Evolutionary conservation across 2,113 vertebrate species (phyloP), one percentile per base, ranked within the genome.

Genomic region (Microtus ochrogaster): DNA sequence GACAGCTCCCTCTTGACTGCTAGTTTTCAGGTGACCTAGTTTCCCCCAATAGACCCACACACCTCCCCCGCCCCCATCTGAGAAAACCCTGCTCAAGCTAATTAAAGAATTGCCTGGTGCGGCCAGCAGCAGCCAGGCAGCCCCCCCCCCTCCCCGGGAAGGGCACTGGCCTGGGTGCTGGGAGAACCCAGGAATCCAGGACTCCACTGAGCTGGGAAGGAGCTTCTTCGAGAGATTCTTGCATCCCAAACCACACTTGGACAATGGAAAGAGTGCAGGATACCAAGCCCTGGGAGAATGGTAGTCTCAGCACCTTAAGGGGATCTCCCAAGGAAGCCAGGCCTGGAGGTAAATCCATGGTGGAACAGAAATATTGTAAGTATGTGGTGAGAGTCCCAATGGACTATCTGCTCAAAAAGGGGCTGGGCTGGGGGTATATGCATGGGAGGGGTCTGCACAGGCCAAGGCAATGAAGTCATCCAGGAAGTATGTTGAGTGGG

Each of bases 1-100:
- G 96, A 97, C 97, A 97, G 97, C 95, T 98, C 97, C 97, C 97
- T 97, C 91, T 88, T 96, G 97, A 85, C 96, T 97, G 84, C 96
- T 89, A 89, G 96, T 92, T 98, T 98, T 92, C 95, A 92, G 58
- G 87, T 94, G 96, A 96, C 97, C 97, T 95, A 94, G n/a, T 97
- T 98, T 98, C 97, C 96, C 98, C 96, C 96, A 93, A 88, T 96
- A 97, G 96, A 96, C 91, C 89, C 81, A 65, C 93, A 96, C 86
- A 73, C 81, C 85, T 98, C 98, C 87, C 88, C 93, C 96, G 7
- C 96, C 97, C 94, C 96, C 33, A 1, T 72, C 89, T n/a, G 89
- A 97, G 98, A 98, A 98, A 97, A 96, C 97, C 97, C 96, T 90
- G 82, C 72, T 70, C 79, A 30, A 86, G 93, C 97, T 98, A 98